Base-by-base conservation (phyloP, 2,888 invertebrate genomes). In the Atethmia centrago region DNA sequence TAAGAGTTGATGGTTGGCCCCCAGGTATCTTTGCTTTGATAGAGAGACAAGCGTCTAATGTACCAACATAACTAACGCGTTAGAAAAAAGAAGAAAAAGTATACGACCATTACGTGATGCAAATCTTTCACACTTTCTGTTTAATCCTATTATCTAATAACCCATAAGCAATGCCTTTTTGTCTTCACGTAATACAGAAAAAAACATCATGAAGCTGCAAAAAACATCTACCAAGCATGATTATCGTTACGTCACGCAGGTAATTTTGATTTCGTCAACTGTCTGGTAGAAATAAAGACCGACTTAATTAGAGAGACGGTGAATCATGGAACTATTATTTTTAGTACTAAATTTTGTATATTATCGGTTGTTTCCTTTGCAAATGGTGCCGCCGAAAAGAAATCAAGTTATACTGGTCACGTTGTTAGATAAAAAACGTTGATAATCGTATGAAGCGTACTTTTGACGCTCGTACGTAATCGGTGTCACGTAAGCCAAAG, bases 211-310 rank as follows among this genome's bases (percentile, higher is more conserved):
- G 1, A 45, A n/a, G 10, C 16, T 8, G 40, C 21, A 55, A 53
- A 12, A 28, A n/a, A 62, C 55, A 19, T 36, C 19, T n/a, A 8
- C 1, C 2, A 10, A 47, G 19, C 55, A 64, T 49, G 19, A 49
- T 59, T 31, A 66, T 31, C 40, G 56, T 75, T 82, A 72, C 63
- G 19, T 70, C 70, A 74, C 69, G 42, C 19, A 63, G n/a, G 45
- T 51, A 70, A 79, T 83, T 79, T 63, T 62, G 25, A 25, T 82
- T 82, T 80, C 67, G 49, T 66, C 81, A 71, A 73, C 55, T 47
- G 12, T 61, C 78, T 10, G n/a, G 49, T 47, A 61, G n/a, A 40
- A 55, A 64, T 45, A 25, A 16, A 7, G 36, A 47, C 61, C 64
- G 65, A 5, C 40, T 25, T 66, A 62, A n/a, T 47, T 49, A 49